phyloP scores from a whole-genome alignment of 2,888 invertebrate species.

The Mallateleia sp. region DNA sequence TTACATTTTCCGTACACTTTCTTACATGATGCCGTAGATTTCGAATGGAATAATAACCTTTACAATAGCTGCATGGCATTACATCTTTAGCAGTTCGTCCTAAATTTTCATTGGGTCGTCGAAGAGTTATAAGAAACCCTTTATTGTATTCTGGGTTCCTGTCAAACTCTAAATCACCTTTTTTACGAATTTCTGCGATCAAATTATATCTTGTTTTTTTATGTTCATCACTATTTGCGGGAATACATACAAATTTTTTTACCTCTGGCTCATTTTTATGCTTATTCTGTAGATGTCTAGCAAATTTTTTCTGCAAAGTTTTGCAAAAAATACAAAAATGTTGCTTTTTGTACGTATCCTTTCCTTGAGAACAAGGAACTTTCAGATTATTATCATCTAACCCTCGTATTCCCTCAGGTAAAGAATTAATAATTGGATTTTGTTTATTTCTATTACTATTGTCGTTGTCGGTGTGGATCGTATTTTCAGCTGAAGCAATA shows the following conservation, averaged over 20 bases:
- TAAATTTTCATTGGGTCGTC: neutral
- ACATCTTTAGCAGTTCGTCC: neutral
- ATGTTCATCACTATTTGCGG: neutral
- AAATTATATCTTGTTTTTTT: neutral
- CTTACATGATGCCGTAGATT: no score
- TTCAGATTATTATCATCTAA: neutral
- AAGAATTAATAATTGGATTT: neutral
- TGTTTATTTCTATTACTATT: neutral
- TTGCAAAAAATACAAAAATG: slow-evolving; percentile 38
- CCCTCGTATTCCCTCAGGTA: slow-evolving; percentile 20
- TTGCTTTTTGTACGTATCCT: neutral
- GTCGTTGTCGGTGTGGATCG: no score
- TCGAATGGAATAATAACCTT: neutral
- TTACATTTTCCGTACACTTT: neutral
- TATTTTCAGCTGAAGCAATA: no score
- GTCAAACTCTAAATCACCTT: slow-evolving; percentile 11
- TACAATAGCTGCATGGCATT: no score
- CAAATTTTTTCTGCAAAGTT: slow-evolving; percentile 25
- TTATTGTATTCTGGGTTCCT: slow-evolving; percentile 10
- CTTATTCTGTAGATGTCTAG: neutral
- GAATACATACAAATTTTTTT: neutral
- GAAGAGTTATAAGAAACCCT: neutral
- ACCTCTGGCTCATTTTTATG: slow-evolving; percentile 19
- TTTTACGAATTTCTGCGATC: slow-evolving; percentile 3
- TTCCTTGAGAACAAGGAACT: slow-evolving; percentile 8